Evolutionary conservation across 2,113 vertebrate genomes (phyloP), one percentile per base, ranked within the genome.

Genomic region (Vimba vimba): DNA sequence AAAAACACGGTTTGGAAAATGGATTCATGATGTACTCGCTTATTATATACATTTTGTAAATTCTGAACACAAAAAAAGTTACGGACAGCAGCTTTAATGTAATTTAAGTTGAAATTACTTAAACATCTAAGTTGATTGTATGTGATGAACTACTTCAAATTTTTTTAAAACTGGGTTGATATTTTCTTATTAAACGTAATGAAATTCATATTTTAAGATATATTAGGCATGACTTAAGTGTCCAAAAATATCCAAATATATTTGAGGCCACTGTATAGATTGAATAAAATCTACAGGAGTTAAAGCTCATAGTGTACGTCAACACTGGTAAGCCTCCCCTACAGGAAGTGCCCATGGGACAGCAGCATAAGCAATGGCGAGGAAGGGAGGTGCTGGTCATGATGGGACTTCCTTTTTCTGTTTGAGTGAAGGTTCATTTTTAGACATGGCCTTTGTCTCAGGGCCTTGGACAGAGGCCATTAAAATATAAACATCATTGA

Each of bases 321-420:
- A 88, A 23, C 69, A 71, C 47, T 45, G 23, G 83, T 71, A 82
- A 82, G 78, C 84, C 75, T 79, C 36, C 27, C 66, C 87, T 77
- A 84, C 77, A 86, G 85, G 88, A 89, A 77, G 88, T 82, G 76
- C 69, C 69, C 82, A 30, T 79, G 73, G 52, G 84, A 81, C 83
- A 62, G 15, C 76, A 85, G 71, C 12, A 15, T 52, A 74, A 36
- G 76, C 52, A 71, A 15, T 13, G 33, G 50, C 11, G 50, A 86
- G 86, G 80, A 81, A 74, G 86, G 83, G 85, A 82, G 52, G 69
- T 62, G 77, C 80, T 84, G 84, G 59, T 71, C 60, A 78, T 78
- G 57, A 86, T 74, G 84, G 76, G 69, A 89, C 86, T 89, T 88
- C 86, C 86, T 86, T 82, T 84, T 60, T 60, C 55, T 83, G 73